A percentile compares a stretch with the other conserved stretches of the same genome.
Conservation (phyloP, 2,797 vertebrate species). For the Platyrinchus mystaceus region DNA sequence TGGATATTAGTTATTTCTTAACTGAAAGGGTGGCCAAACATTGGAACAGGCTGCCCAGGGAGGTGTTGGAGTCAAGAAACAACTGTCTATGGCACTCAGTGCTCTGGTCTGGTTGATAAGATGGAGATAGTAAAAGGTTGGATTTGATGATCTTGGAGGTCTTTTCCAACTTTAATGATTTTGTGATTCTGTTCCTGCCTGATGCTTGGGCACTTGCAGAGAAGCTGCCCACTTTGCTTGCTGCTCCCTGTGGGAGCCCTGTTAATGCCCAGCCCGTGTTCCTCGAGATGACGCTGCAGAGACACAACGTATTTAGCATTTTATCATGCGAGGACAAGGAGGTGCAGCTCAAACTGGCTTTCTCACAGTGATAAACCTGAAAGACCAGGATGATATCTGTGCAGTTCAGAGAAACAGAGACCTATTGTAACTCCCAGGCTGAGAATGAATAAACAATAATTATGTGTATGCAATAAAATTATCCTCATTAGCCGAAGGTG, state of each 20-base stretch:
- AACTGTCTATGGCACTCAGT: background rate
- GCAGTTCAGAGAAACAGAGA: background rate
- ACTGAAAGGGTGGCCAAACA: fast-evolving
- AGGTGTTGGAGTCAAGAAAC: background rate
- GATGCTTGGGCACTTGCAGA: background rate
- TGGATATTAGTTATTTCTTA: background rate
- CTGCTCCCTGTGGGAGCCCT: background rate
- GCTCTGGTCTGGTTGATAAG: background rate
- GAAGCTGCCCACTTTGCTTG: background rate
- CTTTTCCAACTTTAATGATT: background rate
- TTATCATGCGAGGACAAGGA: background rate
- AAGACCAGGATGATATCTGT: conserved; percentile 21
- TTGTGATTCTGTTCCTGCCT: background rate
- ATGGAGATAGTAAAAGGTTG: background rate
- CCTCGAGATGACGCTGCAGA: background rate
- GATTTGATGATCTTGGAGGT: fast-evolving
- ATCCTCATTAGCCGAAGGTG: background rate
- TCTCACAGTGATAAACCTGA: conserved; percentile 30
- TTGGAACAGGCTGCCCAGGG: background rate
- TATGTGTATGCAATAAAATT: background rate
- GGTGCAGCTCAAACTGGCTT: background rate
- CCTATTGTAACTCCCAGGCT: background rate
- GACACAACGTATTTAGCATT: background rate
- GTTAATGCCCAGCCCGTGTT: too few relatives aligned
- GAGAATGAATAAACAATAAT: conserved; percentile 47